Evolutionary conservation across 1,140 invertebrate species (phyloP).

Genomic region (Archivesica marissinica): DNA sequence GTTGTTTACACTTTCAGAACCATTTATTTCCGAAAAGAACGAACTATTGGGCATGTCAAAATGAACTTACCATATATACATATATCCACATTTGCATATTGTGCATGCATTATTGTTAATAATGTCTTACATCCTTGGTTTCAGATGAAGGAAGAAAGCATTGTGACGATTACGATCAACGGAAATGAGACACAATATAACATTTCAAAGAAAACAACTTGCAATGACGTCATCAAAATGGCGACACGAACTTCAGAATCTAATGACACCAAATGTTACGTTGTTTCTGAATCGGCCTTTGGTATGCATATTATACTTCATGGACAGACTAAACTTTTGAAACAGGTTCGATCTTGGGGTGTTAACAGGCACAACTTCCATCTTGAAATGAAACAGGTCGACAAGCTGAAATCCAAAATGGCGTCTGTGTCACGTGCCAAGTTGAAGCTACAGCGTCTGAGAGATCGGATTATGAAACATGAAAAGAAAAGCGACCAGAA

Average conservation of each 20-base stretch:
- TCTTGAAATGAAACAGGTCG: not conserved
- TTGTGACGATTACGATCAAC: not conserved
- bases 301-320: not conserved
- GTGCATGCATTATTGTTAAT: too few relatives aligned
- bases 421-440: slow-evolving; percentile 7
- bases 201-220: slow-evolving; percentile 28
- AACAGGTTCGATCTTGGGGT: not conserved
- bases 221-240: slow-evolving; percentile 30
- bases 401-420: slow-evolving; percentile 25
- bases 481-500: not conserved
- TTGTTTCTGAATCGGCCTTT: not conserved
- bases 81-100: too few relatives aligned
- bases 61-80: too few relatives aligned
- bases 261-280: not conserved
- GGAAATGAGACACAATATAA: not conserved
- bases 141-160: not conserved
- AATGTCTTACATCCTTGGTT: not conserved
- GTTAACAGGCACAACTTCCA: not conserved
- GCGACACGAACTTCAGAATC: not conserved
- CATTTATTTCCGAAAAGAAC: too few relatives aligned
- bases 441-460: not conserved
- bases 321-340: not conserved
- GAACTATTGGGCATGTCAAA: too few relatives aligned
- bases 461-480: not conserved
- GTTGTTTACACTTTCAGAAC: too few relatives aligned